Conservation (phyloP, 1,140 invertebrate species). For the Bactericera cockerelli region DNA sequence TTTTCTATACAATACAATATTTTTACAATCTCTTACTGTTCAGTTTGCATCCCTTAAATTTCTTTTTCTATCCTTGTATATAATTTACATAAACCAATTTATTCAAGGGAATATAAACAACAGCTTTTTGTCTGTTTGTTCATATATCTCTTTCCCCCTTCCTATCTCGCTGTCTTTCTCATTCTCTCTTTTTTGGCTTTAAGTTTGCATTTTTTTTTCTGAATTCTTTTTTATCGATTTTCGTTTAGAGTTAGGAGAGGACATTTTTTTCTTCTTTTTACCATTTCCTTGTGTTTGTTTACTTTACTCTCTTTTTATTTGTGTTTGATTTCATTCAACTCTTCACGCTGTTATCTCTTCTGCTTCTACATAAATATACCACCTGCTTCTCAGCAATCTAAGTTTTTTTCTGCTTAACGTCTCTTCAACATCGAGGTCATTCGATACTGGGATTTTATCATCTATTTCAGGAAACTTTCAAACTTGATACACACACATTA, state of each 20-base stretch:
- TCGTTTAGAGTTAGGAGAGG: not conserved
- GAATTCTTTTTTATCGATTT: not conserved
- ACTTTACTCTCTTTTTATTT: not conserved
- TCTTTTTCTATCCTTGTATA: not conserved
- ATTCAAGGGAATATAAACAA: constrained; percentile 8
- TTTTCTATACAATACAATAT: too few relatives aligned
- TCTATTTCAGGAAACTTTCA: too few relatives aligned
- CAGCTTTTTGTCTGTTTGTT: constrained; percentile 9
- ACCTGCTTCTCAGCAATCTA: too few relatives aligned
- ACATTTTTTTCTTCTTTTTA: not conserved
- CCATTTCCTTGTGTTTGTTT: not conserved
- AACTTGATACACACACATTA: too few relatives aligned
- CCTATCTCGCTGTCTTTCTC: not conserved
- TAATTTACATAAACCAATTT: constrained; percentile 9
- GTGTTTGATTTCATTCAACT: too few relatives aligned
- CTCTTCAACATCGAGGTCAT: too few relatives aligned
- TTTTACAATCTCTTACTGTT: too few relatives aligned
- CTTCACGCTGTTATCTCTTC: too few relatives aligned
- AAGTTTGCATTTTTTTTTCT: constrained; percentile 1
- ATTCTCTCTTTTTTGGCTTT: not conserved
- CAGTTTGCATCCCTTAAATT: not conserved
- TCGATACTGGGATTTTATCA: too few relatives aligned
- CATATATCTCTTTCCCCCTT: not conserved
- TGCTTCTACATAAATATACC: too few relatives aligned
- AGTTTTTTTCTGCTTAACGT: too few relatives aligned